Evolutionary conservation across 2,797 vertebrate species (phyloP).

Genomic region (Allobates femoralis): DNA sequence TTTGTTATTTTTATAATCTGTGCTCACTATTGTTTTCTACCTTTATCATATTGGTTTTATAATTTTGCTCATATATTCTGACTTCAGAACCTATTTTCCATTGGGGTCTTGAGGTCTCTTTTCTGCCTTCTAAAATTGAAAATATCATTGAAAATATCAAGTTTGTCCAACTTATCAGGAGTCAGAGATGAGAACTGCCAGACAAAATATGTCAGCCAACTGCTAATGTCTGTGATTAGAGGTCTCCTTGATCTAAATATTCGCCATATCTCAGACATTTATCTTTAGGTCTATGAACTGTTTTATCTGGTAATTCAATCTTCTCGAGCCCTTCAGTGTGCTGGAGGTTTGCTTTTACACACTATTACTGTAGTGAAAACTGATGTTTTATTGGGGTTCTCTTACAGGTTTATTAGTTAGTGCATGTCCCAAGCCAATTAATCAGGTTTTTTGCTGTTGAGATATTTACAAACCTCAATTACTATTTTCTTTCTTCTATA

Average conservation of each 20-base stretch:
- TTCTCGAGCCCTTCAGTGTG: background rate
- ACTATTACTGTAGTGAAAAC: constrained; percentile 26
- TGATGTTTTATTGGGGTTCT: constrained; percentile 39
- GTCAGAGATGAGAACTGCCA: no score
- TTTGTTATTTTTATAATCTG: no score
- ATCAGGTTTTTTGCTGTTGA: background rate
- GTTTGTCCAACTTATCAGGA: no score
- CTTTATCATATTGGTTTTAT: no score
- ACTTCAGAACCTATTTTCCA: no score
- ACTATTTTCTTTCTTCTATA: background rate
- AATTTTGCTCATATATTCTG: no score
- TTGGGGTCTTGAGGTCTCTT: no score
- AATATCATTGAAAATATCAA: no score
- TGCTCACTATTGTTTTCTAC: no score
- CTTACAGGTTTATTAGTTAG: constrained; percentile 29
- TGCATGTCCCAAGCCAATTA: background rate
- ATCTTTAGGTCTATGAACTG: background rate
- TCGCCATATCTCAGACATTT: background rate
- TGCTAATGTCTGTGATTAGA: background rate
- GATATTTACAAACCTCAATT: background rate
- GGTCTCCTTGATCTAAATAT: background rate
- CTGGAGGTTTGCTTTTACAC: constrained; percentile 32
- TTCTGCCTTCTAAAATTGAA: no score
- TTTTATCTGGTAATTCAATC: constrained; percentile 37
- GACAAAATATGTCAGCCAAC: no score